These are phyloP conservation scores for Agonopterix subpropinquella DNA, from an alignment of 2,888 invertebrate genomes.

Conservation along the genomic window DNA sequence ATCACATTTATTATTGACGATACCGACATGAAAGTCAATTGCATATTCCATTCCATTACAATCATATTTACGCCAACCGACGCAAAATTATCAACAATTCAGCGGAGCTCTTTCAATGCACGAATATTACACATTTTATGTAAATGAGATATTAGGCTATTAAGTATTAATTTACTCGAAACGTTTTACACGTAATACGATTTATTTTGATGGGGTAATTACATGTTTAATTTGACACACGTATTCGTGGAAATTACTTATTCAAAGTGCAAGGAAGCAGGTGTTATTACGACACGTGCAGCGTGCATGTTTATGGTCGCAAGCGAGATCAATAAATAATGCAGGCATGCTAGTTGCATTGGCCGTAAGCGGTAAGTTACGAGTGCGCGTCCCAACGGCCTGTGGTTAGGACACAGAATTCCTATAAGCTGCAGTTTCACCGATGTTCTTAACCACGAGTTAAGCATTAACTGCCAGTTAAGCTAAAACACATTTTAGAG, in stretches of 20 bases:
- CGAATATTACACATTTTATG: background rate
- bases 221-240: slow-evolving; percentile 2
- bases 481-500: too few relatives aligned
- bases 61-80: too few relatives aligned
- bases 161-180: background rate
- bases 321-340: slow-evolving; percentile 19
- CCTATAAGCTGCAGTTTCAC: background rate
- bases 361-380: slow-evolving; percentile 22
- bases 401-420: slow-evolving; percentile 16
- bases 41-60: too few relatives aligned
- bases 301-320: slow-evolving; percentile 9
- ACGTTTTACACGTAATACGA: background rate
- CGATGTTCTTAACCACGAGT: background rate
- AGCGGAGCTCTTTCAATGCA: background rate
- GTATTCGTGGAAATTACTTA: slow-evolving; percentile 3
- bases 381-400: slow-evolving; percentile 22
- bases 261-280: slow-evolving; percentile 4
- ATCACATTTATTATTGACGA: too few relatives aligned
- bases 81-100: too few relatives aligned
- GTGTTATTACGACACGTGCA: slow-evolving; percentile 17
- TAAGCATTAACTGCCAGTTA: too few relatives aligned
- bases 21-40: too few relatives aligned
- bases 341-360: slow-evolving; percentile 17
- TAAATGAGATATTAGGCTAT: background rate
- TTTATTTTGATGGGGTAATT: slow-evolving; percentile 1